phyloP scores from a whole-genome alignment of 2,113 vertebrate species.

The Stegostoma tigrinum region DNA sequence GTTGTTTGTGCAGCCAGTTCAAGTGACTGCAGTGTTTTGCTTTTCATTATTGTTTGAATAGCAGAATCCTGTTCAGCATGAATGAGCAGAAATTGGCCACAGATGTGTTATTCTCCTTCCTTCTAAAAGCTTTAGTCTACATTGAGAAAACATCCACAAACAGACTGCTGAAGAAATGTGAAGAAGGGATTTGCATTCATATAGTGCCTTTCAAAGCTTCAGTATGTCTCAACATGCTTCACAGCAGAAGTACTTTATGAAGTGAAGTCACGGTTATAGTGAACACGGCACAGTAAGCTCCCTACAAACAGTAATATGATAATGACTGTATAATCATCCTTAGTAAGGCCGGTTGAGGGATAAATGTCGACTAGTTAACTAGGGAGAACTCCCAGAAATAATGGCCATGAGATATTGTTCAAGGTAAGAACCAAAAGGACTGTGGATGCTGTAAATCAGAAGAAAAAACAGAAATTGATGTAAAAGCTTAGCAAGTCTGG shows the following conservation, averaged over 20 bases:
- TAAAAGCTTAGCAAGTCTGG: too few relatives aligned
- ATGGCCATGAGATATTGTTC: neutral
- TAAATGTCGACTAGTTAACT: neutral
- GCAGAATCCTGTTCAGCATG: slow-evolving; percentile 15
- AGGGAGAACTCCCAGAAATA: neutral
- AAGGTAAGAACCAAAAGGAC: too few relatives aligned
- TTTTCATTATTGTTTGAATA: slow-evolving; percentile 16
- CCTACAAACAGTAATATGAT: neutral
- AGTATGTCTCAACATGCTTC: neutral
- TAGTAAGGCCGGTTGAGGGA: neutral
- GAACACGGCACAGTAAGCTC: neutral
- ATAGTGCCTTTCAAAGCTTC: neutral
- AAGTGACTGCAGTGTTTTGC: neutral
- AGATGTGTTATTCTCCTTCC: neutral
- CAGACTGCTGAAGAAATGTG: neutral
- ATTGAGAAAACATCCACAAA: neutral
- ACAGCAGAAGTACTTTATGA: neutral
- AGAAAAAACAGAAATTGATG: too few relatives aligned
- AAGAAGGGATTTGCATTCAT: neutral
- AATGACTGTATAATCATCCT: neutral
- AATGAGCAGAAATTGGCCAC: slow-evolving; percentile 23
- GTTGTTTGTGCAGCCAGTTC: neutral
- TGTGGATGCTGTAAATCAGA: too few relatives aligned
- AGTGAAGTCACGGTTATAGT: neutral
- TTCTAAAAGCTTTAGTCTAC: neutral